These are phyloP conservation scores for Caenorhabditis sp. DNA, from an alignment of 2,888 invertebrate species.

Conservation along the genomic window DNA sequence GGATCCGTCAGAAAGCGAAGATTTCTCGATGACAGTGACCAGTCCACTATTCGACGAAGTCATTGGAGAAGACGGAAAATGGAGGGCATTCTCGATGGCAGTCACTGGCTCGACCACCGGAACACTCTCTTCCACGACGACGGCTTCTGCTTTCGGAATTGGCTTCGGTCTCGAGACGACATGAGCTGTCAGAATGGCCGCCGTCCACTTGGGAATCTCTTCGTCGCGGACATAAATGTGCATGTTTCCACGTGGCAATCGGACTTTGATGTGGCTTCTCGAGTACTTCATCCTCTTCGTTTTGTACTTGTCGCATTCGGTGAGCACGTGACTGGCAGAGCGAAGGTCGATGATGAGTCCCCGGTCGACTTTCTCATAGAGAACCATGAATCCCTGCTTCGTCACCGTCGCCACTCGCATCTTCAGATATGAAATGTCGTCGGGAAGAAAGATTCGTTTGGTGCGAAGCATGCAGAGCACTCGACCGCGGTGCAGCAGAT, in stretches of 20 bases:
- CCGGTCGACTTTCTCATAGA: constrained; percentile 47
- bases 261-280: constrained; percentile 56
- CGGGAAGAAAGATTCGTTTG: constrained; percentile 42
- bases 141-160: neutral
- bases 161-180: constrained; percentile 17
- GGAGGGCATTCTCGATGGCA: constrained; percentile 7
- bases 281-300: constrained; percentile 39
- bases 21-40: constrained; percentile 54
- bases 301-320: constrained; percentile 56
- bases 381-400: constrained; percentile 46
- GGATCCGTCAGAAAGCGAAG: constrained; percentile 18
- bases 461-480: constrained; percentile 47
- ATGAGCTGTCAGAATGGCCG: constrained; percentile 45
- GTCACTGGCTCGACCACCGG: neutral
- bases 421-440: constrained; percentile 42
- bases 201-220: constrained; percentile 46
- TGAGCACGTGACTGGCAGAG: constrained; percentile 29
- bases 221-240: constrained; percentile 54
- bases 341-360: constrained; percentile 56
- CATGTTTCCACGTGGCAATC: constrained; percentile 47
- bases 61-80: constrained; percentile 12
- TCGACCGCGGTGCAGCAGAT: constrained; percentile 45
- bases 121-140: constrained; percentile 2
- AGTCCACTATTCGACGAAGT: constrained; percentile 46
- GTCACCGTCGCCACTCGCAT: constrained; percentile 56